Conservation (phyloP, 2,888 invertebrate species). For the Mythimna vitellina region DNA sequence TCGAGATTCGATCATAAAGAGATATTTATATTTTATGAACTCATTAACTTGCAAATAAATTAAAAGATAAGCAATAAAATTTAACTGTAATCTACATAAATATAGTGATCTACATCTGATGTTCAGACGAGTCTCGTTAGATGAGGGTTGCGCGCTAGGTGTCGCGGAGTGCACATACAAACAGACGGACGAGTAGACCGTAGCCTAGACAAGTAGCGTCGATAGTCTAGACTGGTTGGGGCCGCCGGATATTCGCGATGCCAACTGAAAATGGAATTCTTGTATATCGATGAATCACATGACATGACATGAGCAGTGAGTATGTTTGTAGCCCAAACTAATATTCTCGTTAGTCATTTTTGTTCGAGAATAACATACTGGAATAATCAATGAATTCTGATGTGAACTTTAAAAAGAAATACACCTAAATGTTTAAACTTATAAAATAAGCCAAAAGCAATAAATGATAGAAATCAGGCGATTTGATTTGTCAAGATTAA, state of each 20-base stretch:
- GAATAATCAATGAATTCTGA: not conserved
- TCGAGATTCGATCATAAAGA: not conserved
- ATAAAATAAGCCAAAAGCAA: not conserved
- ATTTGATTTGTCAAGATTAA: not conserved
- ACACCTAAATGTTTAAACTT: not conserved
- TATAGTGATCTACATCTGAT: slow-evolving; percentile 5
- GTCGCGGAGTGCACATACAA: slow-evolving; percentile 50
- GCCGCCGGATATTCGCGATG: slow-evolving; percentile 23
- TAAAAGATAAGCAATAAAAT: slow-evolving; percentile 29
- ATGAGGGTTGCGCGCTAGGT: slow-evolving; percentile 17
- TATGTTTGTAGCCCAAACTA: slow-evolving; percentile 16
- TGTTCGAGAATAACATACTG: not conserved
- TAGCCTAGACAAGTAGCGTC: slow-evolving; percentile 64
- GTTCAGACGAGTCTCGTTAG: slow-evolving; percentile 11
- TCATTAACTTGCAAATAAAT: slow-evolving; percentile 24
- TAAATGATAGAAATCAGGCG: not conserved
- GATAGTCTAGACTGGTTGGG: slow-evolving; percentile 60
- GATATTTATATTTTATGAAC: slow-evolving; percentile 21
- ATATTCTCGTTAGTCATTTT: no score
- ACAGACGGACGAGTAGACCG: slow-evolving; percentile 56
- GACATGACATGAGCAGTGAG: slow-evolving; percentile 17
- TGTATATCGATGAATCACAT: slow-evolving; percentile 13
- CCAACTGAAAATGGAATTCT: slow-evolving; percentile 6
- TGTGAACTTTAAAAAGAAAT: not conserved
- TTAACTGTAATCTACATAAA: slow-evolving; percentile 18